Conservation (phyloP, 2,113 vertebrate genomes). For the Gorilla gorilla region DNA sequence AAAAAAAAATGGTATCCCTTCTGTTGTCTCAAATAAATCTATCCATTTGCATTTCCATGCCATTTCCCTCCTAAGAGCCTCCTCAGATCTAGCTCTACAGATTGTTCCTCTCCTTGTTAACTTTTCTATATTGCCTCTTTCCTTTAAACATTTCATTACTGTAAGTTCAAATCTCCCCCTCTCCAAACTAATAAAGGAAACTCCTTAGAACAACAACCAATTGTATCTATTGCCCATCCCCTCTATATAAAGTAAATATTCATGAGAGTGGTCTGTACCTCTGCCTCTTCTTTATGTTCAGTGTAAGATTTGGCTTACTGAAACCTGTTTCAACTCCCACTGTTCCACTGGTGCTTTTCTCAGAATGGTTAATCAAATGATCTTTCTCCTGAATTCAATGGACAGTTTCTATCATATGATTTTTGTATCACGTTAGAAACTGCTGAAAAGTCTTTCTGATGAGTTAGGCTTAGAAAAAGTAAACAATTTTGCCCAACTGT, state of each 20-base stretch:
- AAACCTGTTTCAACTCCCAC: background rate
- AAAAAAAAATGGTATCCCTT: background rate
- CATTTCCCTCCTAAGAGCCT: background rate
- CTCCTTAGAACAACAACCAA: background rate
- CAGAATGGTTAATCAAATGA: background rate
- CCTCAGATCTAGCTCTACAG: background rate
- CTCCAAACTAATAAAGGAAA: background rate
- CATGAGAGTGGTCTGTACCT: background rate
- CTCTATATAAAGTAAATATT: background rate
- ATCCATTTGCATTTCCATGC: background rate
- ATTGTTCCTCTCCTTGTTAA: background rate
- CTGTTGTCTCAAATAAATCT: background rate
- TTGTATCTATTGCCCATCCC: background rate
- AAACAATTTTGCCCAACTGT: background rate
- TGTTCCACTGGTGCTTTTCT: background rate
- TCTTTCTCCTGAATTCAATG: background rate
- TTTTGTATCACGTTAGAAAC: background rate
- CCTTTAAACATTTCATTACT: background rate
- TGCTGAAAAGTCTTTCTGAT: background rate
- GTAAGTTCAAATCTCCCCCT: background rate
- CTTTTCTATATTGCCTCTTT: background rate
- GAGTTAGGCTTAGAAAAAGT: background rate
- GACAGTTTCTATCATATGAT: background rate
- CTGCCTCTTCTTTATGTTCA: background rate
- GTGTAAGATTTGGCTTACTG: background rate